Percentiles rank a stretch among this genome's conserved stretches.
Conservation (phyloP, 2,113 vertebrate genomes). For the Austrofundulus limnaeus region DNA sequence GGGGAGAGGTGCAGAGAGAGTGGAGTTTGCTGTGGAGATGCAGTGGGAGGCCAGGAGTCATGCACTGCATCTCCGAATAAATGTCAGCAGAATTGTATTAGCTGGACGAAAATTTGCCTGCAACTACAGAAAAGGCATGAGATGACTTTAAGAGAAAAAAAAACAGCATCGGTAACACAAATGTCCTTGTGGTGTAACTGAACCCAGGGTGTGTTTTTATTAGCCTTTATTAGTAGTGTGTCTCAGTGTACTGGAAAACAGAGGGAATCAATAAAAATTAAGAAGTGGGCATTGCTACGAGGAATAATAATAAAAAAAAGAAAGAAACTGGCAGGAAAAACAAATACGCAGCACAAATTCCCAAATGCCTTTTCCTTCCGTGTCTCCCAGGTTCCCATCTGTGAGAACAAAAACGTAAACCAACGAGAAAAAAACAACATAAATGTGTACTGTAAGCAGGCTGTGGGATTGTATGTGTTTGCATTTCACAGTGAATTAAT, state of each 20-base stretch:
- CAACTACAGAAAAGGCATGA: conserved; percentile 37
- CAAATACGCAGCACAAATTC: conserved; percentile 30
- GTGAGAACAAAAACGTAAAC: conserved; percentile 39
- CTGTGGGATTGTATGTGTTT: conserved; percentile 38
- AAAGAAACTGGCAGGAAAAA: conserved; percentile 42
- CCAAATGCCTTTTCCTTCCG: conserved; percentile 12
- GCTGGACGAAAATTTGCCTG: conserved; percentile 38
- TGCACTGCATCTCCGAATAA: conserved; percentile 52
- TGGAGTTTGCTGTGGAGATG: conserved; percentile 50
- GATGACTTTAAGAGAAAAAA: conserved; percentile 28
- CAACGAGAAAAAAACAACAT: neutral
- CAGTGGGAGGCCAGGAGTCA: conserved; percentile 58
- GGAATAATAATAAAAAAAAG: conserved; percentile 28
- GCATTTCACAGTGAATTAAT: conserved; percentile 32
- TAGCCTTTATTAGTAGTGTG: conserved; percentile 34
- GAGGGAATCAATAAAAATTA: conserved; percentile 58
- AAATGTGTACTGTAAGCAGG: conserved; percentile 12
- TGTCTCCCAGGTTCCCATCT: conserved; percentile 58
- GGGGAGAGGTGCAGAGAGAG: conserved; percentile 51
- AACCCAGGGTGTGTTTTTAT: conserved; percentile 44
- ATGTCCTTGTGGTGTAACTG: conserved; percentile 6
- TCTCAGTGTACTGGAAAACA: conserved; percentile 38
- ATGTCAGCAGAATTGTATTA: conserved; percentile 52
- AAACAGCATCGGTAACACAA: conserved; percentile 2
- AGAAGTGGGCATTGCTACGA: conserved; percentile 47